phyloP scores from a whole-genome alignment of 1,140 invertebrate species.

The Vanessa atalanta region DNA sequence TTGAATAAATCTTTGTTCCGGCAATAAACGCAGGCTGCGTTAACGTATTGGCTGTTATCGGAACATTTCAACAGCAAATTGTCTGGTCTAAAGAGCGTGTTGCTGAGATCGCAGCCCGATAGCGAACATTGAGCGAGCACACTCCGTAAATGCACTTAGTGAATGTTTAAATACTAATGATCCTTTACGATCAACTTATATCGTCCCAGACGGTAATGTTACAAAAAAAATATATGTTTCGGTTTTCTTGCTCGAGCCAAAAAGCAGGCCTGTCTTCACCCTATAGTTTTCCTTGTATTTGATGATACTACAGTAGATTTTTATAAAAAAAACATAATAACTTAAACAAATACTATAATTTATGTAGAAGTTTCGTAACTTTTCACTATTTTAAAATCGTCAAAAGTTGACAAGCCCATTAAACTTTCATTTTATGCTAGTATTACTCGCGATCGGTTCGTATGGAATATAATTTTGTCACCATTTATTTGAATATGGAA shows the following conservation, averaged over 20 bases:
- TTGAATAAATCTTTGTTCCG: conserved; percentile 37
- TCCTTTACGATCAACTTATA: conserved; percentile 13
- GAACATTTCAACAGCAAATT: conserved; percentile 49
- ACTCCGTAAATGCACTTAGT: conserved; percentile 45
- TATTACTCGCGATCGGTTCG: not conserved
- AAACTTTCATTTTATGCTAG: not conserved
- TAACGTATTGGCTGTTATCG: conserved; percentile 44
- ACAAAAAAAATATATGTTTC: too few relatives aligned
- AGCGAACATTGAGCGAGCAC: conserved; percentile 40
- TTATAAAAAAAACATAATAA: too few relatives aligned
- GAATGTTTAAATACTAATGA: conserved; percentile 43
- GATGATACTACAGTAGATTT: too few relatives aligned
- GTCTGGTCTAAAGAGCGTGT: conserved; percentile 41
- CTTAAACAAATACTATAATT: too few relatives aligned
- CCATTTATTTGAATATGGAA: too few relatives aligned
- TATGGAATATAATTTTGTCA: not conserved
- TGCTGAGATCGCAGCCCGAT: conserved; percentile 45
- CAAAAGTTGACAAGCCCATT: too few relatives aligned
- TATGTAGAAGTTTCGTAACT: too few relatives aligned
- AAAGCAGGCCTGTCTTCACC: too few relatives aligned
- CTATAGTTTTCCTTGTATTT: too few relatives aligned
- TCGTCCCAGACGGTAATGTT: not conserved
- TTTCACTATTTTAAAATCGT: too few relatives aligned
- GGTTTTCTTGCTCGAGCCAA: too few relatives aligned
- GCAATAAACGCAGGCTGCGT: conserved; percentile 33